Base-by-base conservation (phyloP, 2,888 invertebrate species). In the Noctua comes region DNA sequence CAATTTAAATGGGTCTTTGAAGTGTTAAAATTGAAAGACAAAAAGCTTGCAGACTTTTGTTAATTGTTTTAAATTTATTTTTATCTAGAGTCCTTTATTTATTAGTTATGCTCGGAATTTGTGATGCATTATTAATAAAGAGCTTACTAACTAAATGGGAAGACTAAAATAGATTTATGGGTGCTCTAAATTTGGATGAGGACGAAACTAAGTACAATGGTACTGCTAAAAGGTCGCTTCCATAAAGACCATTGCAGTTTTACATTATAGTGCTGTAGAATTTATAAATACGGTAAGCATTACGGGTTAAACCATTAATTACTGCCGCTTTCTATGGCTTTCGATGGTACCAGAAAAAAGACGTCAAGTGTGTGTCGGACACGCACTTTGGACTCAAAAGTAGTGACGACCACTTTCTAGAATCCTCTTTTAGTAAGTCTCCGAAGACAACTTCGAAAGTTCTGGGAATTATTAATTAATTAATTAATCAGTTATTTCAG, bases 61-160 rank as follows among this genome's bases (percentile, higher is more conserved):
- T 75, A 51, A 86, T 86, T 82, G 79, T 24, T 69, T 82, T 48
- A 75, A 84, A 81, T 84, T 82, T 84, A 79, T 77, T 76, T 75
- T 86, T 86, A 83, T 83, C 27, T 68, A 6, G 31, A 8, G 18
- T 57, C 16, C 7, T 43, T 75, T 75, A 77, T 87, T 87, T 85
- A 85, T 87, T 79, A 51, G 57, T 40, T 76, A 73, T 77, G 48
- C 46, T 54, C 0, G 73, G 84, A 79, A 87, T 86, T 83, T 76
- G 62, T 76, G 54, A 76, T 86, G 86, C 51, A 87, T 87, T 79
- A 86, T 85, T 86, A 73, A 86, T 85, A 70, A 18, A 7, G 16
- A 27, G 13, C 31, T 40, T 43, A 66, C 57, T 46, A 36, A 54
- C n/a, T 76, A 83, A 77, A 71, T 77, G 77, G 31, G 57, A 5